These are phyloP conservation scores for Engraulis encrasicolus DNA, from an alignment of 2,113 vertebrate species.

Conservation along the genomic window DNA sequence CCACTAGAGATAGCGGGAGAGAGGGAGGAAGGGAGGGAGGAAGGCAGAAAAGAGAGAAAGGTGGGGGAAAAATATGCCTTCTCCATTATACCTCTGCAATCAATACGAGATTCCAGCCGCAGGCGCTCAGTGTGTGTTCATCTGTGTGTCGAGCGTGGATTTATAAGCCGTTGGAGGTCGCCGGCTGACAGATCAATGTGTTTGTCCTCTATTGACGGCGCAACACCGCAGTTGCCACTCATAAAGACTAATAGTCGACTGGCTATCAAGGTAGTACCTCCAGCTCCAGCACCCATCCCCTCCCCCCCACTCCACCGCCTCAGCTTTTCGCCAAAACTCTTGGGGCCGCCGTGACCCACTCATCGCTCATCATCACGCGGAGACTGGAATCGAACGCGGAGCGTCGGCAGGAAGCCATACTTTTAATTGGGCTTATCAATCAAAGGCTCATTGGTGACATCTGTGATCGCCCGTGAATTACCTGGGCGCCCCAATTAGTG, in stretches of 20 bases:
- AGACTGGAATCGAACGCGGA: background rate
- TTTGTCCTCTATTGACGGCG: constrained; percentile 71
- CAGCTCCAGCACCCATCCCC: background rate
- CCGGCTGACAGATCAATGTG: constrained; percentile 72
- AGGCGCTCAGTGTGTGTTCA: constrained; percentile 71
- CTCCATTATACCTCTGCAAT: constrained; percentile 71
- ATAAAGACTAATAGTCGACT: constrained; percentile 77
- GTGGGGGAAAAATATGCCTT: constrained; percentile 63
- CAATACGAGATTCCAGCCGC: constrained; percentile 71
- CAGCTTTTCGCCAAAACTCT: background rate
- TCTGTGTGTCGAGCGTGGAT: constrained; percentile 62
- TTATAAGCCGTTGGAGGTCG: constrained; percentile 72
- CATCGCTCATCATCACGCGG: background rate
- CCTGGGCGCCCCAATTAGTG: background rate
- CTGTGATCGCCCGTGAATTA: background rate
- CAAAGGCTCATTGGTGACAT: background rate
- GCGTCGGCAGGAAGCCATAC: constrained; percentile 4
- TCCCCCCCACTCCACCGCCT: too few species aligned
- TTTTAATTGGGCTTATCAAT: constrained; percentile 48
- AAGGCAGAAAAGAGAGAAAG: constrained; percentile 16
- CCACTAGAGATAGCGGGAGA: constrained; percentile 17
- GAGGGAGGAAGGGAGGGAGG: background rate
- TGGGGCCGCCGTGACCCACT: background rate
- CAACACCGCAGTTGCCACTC: constrained; percentile 66
- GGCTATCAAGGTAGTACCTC: constrained; percentile 65